These are phyloP conservation scores for Drosophila bocki DNA, from an alignment of 1,140 invertebrate species.

Conservation along the genomic window DNA sequence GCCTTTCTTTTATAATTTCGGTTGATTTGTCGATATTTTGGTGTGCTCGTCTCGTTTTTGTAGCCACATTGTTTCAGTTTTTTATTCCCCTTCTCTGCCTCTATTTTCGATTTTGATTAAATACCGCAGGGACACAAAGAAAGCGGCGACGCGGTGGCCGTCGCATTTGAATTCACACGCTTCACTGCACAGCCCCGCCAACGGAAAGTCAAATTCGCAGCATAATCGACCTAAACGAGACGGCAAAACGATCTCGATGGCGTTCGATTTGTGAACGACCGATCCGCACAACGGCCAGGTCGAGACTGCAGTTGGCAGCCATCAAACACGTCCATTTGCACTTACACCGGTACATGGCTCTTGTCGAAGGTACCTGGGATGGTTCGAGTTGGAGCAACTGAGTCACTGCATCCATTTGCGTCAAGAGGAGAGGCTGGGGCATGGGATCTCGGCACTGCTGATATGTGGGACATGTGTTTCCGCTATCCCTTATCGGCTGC, in stretches of 20 bases:
- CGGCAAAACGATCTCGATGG: constrained; percentile 7
- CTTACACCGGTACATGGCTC: not conserved
- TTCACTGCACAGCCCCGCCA: constrained; percentile 53
- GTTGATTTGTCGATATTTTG: constrained; percentile 77
- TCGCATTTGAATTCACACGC: constrained; percentile 79
- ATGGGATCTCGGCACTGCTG: constrained; percentile 13
- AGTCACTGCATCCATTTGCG: constrained; percentile 31
- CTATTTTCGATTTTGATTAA: constrained; percentile 52
- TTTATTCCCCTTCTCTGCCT: constrained; percentile 15
- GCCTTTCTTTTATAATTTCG: constrained; percentile 79
- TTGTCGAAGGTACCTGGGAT: not conserved
- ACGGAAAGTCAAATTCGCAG: constrained; percentile 17
- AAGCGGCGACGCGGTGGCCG: constrained; percentile 54
- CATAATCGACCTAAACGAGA: constrained; percentile 1
- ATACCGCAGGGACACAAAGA: constrained; percentile 66
- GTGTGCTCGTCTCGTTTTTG: constrained; percentile 68
- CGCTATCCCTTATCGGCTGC: constrained; percentile 18
- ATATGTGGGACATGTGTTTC: constrained; percentile 35
- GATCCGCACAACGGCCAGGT: not conserved
- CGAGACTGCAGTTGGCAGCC: not conserved
- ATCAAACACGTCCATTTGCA: not conserved
- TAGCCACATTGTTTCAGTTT: constrained; percentile 39
- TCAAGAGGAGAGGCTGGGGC: constrained; percentile 12
- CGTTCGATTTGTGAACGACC: not conserved
- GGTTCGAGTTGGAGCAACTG: constrained; percentile 1